Percentiles rank a stretch among this genome's conserved stretches.
Conservation (phyloP, 1,140 invertebrate species). For the Lasioglossum albipes region DNA sequence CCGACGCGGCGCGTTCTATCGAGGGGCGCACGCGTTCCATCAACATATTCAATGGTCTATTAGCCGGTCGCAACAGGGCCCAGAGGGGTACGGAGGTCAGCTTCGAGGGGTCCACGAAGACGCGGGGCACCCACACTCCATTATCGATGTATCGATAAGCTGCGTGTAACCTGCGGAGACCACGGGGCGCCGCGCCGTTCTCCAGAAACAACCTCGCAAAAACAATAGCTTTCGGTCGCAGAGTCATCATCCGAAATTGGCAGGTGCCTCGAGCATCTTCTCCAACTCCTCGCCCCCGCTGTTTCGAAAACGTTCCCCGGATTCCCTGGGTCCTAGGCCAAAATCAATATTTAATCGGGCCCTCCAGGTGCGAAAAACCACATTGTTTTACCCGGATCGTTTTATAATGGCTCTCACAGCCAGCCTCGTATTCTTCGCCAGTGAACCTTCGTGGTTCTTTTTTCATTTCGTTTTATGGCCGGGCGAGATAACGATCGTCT, state of each 20-base stretch:
- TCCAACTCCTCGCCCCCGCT: not conserved
- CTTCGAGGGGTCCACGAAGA: conserved; percentile 39
- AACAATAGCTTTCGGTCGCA: conserved; percentile 46
- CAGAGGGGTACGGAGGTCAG: conserved; percentile 33
- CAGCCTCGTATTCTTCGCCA: conserved; percentile 2
- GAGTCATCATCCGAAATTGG: conserved; percentile 66
- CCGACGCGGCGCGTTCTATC: conserved; percentile 34
- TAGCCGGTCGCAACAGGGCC: conserved; percentile 27
- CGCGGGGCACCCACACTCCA: conserved; percentile 40
- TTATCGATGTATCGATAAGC: conserved; percentile 56
- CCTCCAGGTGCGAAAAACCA: conserved; percentile 68
- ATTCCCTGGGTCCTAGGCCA: conserved; percentile 23
- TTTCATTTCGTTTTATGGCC: conserved; percentile 18
- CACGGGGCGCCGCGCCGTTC: conserved; percentile 42
- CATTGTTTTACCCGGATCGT: conserved; percentile 51
- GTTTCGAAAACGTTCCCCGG: not conserved
- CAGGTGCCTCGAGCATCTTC: conserved; percentile 51
- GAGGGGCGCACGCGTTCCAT: conserved; percentile 52
- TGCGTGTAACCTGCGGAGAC: conserved; percentile 35
- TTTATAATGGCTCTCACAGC: conserved; percentile 36
- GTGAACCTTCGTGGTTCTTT: conserved; percentile 28
- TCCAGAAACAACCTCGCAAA: conserved; percentile 25
- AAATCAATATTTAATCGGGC: conserved; percentile 70
- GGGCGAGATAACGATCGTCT: conserved; percentile 53
- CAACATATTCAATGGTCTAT: conserved; percentile 67